phyloP scores from a whole-genome alignment of 2,797 vertebrate species.

The Labroides dimidiatus region DNA sequence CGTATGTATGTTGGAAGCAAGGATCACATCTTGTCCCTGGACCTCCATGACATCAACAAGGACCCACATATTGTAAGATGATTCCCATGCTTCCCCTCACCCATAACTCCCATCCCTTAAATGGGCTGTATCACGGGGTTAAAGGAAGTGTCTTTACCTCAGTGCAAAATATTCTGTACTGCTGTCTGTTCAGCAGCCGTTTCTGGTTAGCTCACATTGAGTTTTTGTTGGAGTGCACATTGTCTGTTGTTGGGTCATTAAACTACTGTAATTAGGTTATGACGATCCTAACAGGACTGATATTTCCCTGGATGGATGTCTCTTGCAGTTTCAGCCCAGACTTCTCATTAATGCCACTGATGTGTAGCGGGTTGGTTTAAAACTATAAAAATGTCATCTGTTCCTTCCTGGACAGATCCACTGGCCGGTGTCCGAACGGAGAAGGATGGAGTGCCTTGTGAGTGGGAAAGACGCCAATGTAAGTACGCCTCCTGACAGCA shows the following conservation, averaged over 20 bases:
- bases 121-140: constrained; percentile 32
- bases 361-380: constrained; percentile 57
- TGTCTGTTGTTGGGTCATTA: constrained; percentile 53
- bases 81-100: constrained; percentile 11
- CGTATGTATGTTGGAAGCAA: constrained; percentile 99
- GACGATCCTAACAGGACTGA: constrained; percentile 60
- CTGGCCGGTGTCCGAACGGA: constrained; percentile 94
- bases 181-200: constrained; percentile 23
- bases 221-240: constrained; percentile 52
- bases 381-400: constrained; percentile 58
- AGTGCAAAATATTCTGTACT: constrained; percentile 37
- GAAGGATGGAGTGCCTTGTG: constrained; percentile 94
- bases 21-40: constrained; percentile 95
- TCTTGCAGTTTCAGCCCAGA: constrained; percentile 46
- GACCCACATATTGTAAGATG: constrained; percentile 95
- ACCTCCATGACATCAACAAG: constrained; percentile 98
- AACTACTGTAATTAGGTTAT: constrained; percentile 63
- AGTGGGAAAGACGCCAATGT: constrained; percentile 97
- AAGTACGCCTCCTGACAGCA: constrained; percentile 77
- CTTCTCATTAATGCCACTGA: constrained; percentile 64
- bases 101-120: constrained; percentile 2
- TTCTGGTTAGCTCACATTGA: constrained; percentile 33
- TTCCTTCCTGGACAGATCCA: constrained; percentile 87
- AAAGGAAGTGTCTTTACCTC: constrained; percentile 36
- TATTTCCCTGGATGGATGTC: constrained; percentile 64